phyloP scores from a whole-genome alignment of 2,888 invertebrate species.

The Polyommatus iphigenia region DNA sequence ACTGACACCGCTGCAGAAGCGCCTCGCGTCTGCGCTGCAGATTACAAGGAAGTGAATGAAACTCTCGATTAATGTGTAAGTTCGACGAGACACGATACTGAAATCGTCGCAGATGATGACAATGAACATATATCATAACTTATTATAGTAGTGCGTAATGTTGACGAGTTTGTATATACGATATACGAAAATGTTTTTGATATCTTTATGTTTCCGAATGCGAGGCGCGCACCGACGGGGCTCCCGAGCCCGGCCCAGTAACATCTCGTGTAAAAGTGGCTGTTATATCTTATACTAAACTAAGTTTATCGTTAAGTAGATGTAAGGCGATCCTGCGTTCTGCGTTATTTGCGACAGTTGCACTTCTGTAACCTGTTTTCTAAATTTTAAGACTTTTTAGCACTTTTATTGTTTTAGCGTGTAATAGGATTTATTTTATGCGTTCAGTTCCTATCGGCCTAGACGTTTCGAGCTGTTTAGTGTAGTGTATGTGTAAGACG shows the following conservation, averaged over 20 bases:
- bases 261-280: conserved; percentile 47
- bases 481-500: conserved; percentile 56
- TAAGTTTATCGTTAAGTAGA: conserved; percentile 62
- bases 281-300: conserved; percentile 58
- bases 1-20: conserved; percentile 55
- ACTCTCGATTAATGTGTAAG: conserved; percentile 27
- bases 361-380: conserved; percentile 46
- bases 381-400: conserved; percentile 51
- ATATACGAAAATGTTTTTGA: conserved; percentile 32
- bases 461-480: conserved; percentile 69
- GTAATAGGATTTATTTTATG: conserved; percentile 50
- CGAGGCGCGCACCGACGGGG: conserved; percentile 38
- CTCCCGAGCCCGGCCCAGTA: conserved; percentile 37
- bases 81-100: conserved; percentile 1
- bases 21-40: conserved; percentile 52
- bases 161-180: conserved; percentile 29
- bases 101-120: neutral
- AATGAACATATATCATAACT: conserved; percentile 30
- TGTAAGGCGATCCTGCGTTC: conserved; percentile 66
- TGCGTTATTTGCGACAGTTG: conserved; percentile 49
- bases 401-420: conserved; percentile 53
- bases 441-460: conserved; percentile 78
- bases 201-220: conserved; percentile 29
- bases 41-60: conserved; percentile 34
- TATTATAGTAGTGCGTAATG: conserved; percentile 27